Evolutionary conservation across 2,113 vertebrate genomes (phyloP).

Genomic region (Sterna hirundo): DNA sequence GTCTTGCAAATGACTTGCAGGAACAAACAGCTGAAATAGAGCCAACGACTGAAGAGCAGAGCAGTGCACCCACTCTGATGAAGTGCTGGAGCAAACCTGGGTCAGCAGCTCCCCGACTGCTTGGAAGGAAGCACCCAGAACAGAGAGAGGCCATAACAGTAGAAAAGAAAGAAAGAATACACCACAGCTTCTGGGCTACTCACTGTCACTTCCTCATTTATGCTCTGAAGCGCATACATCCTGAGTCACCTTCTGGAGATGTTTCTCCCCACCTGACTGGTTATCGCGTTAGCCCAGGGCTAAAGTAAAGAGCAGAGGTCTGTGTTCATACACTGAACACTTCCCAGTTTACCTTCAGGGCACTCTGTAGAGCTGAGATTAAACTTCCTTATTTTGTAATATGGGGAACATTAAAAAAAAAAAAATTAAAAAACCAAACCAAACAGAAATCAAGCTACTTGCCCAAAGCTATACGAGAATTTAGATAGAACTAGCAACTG

Average conservation of each 20-base stretch:
- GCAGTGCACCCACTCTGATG: rapidly evolving
- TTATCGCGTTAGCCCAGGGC: rapidly evolving
- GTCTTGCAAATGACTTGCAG: background rate
- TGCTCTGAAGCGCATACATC: background rate
- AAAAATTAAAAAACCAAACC: background rate
- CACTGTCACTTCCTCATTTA: background rate
- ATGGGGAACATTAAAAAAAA: background rate
- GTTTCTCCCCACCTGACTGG: background rate
- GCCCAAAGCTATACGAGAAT: background rate
- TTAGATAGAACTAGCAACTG: background rate
- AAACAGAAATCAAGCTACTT: background rate
- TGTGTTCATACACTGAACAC: background rate
- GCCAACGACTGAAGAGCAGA: background rate
- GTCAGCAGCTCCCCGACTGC: background rate
- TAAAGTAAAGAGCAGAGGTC: background rate
- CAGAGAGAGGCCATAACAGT: background rate
- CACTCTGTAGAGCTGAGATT: background rate
- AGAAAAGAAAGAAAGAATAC: background rate
- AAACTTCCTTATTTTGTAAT: background rate
- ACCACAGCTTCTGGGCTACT: background rate
- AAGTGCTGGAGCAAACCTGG: background rate
- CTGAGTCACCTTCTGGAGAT: background rate
- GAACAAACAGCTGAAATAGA: background rate
- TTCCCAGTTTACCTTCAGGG: background rate
- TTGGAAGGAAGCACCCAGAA: background rate